Evolutionary conservation across 2,888 invertebrate species (phyloP).

Genomic region (Neelides folsomi): DNA sequence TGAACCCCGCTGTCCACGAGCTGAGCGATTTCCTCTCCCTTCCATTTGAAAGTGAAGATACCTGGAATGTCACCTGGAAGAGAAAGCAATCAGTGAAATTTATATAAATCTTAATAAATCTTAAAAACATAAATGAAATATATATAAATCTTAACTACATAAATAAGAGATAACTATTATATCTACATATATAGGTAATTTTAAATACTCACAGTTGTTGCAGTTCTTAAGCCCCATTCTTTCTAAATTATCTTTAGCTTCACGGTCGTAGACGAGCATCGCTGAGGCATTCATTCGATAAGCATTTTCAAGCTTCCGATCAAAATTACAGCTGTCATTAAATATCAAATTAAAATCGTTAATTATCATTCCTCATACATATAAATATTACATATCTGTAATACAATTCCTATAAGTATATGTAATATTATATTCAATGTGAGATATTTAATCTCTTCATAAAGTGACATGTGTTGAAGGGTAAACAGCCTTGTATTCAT

Average conservation of each 20-base stretch:
- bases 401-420: too few relatives aligned
- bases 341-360: neutral
- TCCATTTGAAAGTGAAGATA: conserved; percentile 64
- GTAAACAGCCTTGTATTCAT: too few relatives aligned
- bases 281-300: conserved; percentile 59
- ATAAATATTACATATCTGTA: too few relatives aligned
- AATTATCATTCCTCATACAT: too few relatives aligned
- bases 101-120: too few relatives aligned
- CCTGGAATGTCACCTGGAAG: conserved; percentile 63
- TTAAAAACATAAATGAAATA: too few relatives aligned
- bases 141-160: too few relatives aligned
- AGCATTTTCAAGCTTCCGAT: conserved; percentile 66
- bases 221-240: conserved; percentile 56
- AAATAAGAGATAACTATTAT: too few relatives aligned
- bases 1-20: conserved; percentile 55
- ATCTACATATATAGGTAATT: neutral
- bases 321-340: conserved; percentile 52
- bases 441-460: too few relatives aligned
- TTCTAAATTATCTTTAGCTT: conserved; percentile 53
- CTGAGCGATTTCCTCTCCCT: conserved; percentile 58
- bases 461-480: too few relatives aligned
- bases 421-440: too few relatives aligned
- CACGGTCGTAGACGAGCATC: conserved; percentile 68
- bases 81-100: conserved; percentile 9
- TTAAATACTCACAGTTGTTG: conserved; percentile 19